Evolutionary conservation across 2,113 vertebrate genomes (phyloP).

Genomic region (Larimichthys polyactis): DNA sequence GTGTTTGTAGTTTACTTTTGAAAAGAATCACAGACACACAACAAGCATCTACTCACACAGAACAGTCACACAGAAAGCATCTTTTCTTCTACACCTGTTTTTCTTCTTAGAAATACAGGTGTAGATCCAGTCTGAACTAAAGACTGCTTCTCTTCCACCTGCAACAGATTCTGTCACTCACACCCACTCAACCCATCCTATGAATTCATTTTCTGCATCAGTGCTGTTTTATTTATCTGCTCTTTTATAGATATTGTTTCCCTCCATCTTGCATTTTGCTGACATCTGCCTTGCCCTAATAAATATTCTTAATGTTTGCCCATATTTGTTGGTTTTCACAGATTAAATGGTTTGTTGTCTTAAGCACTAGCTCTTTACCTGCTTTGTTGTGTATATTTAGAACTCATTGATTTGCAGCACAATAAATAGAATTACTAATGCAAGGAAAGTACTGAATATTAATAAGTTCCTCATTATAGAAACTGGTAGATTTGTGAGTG

Average conservation of each 20-base stretch:
- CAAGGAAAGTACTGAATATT: neutral
- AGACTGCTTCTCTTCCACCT: neutral
- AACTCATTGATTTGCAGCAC: neutral
- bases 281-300: neutral
- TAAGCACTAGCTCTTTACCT: neutral
- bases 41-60: neutral
- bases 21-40: neutral
- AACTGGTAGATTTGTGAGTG: neutral
- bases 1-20: neutral
- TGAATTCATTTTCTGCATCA: conserved; percentile 47
- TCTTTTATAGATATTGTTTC: conserved; percentile 15
- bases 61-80: neutral
- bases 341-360: neutral
- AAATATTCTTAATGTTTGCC: neutral
- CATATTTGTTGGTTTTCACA: neutral
- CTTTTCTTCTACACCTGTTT: neutral
- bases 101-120: neutral
- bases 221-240: conserved; percentile 14
- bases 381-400: neutral
- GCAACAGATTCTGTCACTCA: conserved; percentile 17
- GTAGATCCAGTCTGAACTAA: neutral
- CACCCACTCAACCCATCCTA: neutral
- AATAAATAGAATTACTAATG: neutral
- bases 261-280: neutral
- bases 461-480: neutral